phyloP scores from a whole-genome alignment of 2,888 invertebrate genomes.

The Proisotoma minuta region DNA sequence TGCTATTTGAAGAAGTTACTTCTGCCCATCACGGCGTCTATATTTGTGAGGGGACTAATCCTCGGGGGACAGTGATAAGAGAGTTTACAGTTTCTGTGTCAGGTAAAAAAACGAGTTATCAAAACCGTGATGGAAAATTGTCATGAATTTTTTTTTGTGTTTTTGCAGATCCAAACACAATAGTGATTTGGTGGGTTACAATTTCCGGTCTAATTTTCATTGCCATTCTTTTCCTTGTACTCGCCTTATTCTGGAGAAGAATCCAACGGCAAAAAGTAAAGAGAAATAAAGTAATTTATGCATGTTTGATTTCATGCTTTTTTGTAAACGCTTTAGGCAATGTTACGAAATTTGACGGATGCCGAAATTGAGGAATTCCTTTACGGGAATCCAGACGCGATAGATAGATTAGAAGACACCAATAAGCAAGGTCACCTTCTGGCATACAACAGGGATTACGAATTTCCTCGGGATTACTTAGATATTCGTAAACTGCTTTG shows the following conservation, averaged over 20 bases:
- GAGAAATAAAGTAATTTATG: not conserved
- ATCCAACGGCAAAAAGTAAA: slow-evolving; percentile 14
- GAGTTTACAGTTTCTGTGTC: not conserved
- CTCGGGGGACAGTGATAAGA: not conserved
- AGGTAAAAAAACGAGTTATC: not conserved
- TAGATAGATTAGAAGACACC: slow-evolving; percentile 9
- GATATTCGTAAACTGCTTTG: slow-evolving; percentile 1
- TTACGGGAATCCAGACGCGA: slow-evolving; percentile 15
- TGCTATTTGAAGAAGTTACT: slow-evolving; percentile 9
- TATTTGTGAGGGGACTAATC: not conserved
- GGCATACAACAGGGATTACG: slow-evolving; percentile 15
- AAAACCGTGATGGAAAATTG: not conserved
- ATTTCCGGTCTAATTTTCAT: slow-evolving; percentile 4
- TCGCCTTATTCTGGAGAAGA: slow-evolving; percentile 7
- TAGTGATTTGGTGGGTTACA: not conserved
- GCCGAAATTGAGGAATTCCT: slow-evolving; percentile 13
- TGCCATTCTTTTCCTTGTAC: not conserved
- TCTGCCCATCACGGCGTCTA: not conserved
- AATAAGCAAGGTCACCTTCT: slow-evolving; percentile 15
- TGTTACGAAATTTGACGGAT: slow-evolving; percentile 12
- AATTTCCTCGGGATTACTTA: slow-evolving; percentile 10
- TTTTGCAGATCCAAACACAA: slow-evolving; percentile 1
- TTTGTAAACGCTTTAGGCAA: not conserved
- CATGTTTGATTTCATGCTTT: not conserved
- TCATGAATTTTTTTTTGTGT: not conserved